Evolutionary conservation across 2,797 vertebrate species (phyloP).

Genomic region (Limosa lapponica): DNA sequence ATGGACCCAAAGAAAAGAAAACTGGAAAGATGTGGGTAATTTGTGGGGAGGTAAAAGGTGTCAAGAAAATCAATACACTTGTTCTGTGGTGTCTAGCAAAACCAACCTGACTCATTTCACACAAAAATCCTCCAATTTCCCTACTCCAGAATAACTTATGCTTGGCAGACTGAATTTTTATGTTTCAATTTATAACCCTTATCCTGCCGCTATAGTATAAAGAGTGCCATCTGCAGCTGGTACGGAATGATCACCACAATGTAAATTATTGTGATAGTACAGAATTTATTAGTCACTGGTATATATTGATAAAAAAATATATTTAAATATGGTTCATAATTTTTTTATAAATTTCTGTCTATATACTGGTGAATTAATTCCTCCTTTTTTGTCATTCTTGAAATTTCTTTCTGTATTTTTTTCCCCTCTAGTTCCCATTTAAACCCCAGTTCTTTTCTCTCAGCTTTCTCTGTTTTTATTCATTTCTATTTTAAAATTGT

Average conservation of each 20-base stretch:
- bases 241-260: background rate
- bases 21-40: background rate
- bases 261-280: background rate
- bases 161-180: background rate
- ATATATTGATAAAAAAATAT: background rate
- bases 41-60: background rate
- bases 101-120: background rate
- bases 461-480: background rate
- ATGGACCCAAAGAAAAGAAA: background rate
- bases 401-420: background rate
- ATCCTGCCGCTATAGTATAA: background rate
- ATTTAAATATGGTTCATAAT: background rate
- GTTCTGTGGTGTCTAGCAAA: background rate
- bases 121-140: background rate
- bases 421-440: background rate
- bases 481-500: accelerated
- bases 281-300: background rate
- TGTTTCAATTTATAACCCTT: background rate
- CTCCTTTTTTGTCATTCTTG: background rate
- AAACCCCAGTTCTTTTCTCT: background rate
- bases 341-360: background rate
- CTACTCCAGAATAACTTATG: background rate
- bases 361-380: background rate
- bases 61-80: background rate
- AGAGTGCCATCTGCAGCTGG: background rate